A percentile compares a stretch with the other conserved stretches of the same genome.
These are phyloP conservation scores for Gisinianus flammeolus DNA, from an alignment of 2,888 invertebrate species.

Conservation along the genomic window DNA sequence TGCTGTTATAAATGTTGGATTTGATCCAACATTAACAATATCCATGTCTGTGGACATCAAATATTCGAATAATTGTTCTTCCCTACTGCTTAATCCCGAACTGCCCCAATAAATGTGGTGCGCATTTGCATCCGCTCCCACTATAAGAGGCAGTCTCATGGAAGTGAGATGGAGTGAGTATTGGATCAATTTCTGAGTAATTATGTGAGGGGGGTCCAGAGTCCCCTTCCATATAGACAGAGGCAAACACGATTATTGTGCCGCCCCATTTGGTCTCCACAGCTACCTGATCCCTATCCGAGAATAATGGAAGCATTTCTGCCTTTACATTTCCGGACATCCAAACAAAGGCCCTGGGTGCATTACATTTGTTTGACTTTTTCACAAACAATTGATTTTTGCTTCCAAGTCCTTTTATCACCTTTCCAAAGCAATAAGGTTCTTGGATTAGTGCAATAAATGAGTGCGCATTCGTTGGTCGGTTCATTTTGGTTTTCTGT, in stretches of 20 bases:
- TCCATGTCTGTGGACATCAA: slow-evolving; percentile 25
- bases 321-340: neutral
- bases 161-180: too few species aligned
- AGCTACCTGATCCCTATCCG: slow-evolving; percentile 4
- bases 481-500: neutral
- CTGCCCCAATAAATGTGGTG: slow-evolving; percentile 45
- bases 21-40: slow-evolving; percentile 25
- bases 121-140: slow-evolving; percentile 45
- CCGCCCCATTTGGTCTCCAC: neutral
- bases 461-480: neutral
- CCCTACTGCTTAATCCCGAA: slow-evolving; percentile 34
- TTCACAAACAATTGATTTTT: neutral
- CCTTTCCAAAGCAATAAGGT: neutral
- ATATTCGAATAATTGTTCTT: slow-evolving; percentile 32
- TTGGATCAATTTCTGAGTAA: slow-evolving; percentile 9
- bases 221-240: neutral
- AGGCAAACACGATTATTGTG: neutral
- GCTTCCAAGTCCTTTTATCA: neutral
- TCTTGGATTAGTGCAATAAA: neutral
- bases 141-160: slow-evolving; percentile 33
- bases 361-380: too few species aligned
- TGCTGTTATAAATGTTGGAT: slow-evolving; percentile 40
- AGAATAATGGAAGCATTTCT: neutral
- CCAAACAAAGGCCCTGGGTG: neutral
- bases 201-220: neutral